Percentiles rank a stretch among this genome's conserved stretches.
phyloP scores from a whole-genome alignment of 2,797 vertebrate species.

The Lacerta bilineata region DNA sequence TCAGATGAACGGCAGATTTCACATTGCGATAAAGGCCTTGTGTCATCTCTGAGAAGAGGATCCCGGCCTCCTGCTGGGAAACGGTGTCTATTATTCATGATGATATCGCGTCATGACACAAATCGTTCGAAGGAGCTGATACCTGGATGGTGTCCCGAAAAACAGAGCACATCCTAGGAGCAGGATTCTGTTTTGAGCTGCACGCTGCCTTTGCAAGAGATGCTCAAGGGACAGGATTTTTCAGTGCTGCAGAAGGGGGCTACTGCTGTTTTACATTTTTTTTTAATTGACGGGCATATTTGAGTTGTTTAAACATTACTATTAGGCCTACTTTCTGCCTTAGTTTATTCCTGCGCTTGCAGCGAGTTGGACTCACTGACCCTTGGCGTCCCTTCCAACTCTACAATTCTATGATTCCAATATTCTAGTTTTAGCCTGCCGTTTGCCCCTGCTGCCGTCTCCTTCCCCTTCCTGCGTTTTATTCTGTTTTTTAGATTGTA shows the following conservation, averaged over 20 bases:
- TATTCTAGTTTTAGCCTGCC: not conserved
- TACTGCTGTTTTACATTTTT: too few relatives aligned
- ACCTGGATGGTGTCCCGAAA: constrained; percentile 26
- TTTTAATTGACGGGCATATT: too few relatives aligned
- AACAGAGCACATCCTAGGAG: not conserved
- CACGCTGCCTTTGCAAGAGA: too few relatives aligned
- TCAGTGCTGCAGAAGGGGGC: too few relatives aligned
- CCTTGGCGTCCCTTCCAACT: too few relatives aligned
- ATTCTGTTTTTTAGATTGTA: not conserved
- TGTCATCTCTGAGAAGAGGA: constrained; percentile 68
- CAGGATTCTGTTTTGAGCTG: too few relatives aligned
- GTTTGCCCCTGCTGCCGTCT: not conserved
- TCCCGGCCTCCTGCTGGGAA: constrained; percentile 67
- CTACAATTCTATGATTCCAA: too few relatives aligned
- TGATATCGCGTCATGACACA: constrained; percentile 2
- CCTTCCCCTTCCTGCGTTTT: not conserved
- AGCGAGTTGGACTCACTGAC: too few relatives aligned
- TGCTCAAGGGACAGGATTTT: not conserved
- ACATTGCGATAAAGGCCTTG: constrained; percentile 74
- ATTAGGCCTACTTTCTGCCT: too few relatives aligned
- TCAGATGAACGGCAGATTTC: constrained; percentile 75
- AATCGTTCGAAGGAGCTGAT: constrained; percentile 18
- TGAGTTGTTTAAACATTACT: not conserved
- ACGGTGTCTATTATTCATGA: constrained; percentile 66
- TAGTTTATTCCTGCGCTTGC: too few relatives aligned